Conservation (phyloP, 1,140 invertebrate genomes). For the Ruditapes philippinarum region DNA sequence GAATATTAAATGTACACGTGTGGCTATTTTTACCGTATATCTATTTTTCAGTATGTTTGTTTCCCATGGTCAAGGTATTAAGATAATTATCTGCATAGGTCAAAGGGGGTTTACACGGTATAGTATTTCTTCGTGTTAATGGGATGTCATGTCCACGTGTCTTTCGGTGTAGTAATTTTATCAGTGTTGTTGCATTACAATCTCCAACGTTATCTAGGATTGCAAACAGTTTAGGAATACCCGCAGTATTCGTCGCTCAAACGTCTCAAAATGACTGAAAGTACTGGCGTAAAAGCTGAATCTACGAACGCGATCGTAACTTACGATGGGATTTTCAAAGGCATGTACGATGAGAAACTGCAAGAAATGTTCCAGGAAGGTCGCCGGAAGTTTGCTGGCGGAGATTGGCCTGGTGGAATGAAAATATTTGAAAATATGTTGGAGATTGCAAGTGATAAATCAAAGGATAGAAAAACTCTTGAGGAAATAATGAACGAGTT, state of each 20-base stretch:
- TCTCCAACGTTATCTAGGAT: too few species aligned
- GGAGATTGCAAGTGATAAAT: background rate
- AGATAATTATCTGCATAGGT: too few species aligned
- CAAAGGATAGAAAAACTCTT: constrained; percentile 66
- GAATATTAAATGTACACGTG: too few species aligned
- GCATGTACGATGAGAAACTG: constrained; percentile 66
- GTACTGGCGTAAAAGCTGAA: background rate
- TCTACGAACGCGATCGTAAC: constrained; percentile 68
- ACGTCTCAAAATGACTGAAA: constrained; percentile 20
- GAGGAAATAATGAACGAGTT: constrained; percentile 66
- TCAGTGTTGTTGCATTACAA: too few species aligned
- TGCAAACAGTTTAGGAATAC: too few species aligned
- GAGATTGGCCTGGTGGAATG: constrained; percentile 54
- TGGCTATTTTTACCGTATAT: too few species aligned
- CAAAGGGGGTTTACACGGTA: too few species aligned
- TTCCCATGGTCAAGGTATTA: background rate
- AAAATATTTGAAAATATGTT: constrained; percentile 55
- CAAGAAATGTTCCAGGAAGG: constrained; percentile 62
- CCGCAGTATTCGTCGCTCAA: too few species aligned
- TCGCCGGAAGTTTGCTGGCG: constrained; percentile 54
- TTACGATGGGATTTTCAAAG: constrained; percentile 78
- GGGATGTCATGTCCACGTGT: too few species aligned
- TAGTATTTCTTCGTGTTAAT: too few species aligned
- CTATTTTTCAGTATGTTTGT: background rate
- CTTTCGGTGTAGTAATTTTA: too few species aligned